A percentile compares a stretch with the other conserved stretches of the same genome.
These are phyloP conservation scores for Trichogramma evanescens DNA, from an alignment of 2,888 invertebrate species.

Conservation along the genomic window DNA sequence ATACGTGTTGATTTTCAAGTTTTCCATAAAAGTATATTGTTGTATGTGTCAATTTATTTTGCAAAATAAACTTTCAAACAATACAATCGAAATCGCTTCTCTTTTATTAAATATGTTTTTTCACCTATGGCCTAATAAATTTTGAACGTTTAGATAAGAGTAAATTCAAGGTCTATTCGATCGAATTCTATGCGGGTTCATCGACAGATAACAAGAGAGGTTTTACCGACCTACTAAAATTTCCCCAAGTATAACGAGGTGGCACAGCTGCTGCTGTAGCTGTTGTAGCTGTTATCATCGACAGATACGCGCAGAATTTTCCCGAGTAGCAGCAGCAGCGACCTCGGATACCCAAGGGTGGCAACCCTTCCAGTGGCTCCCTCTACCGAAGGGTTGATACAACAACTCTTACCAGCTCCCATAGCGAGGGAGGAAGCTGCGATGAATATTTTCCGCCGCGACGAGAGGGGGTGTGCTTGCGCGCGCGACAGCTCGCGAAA, in stretches of 20 bases:
- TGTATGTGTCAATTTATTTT: slow-evolving; percentile 46
- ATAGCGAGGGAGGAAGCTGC: neutral
- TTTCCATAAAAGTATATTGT: slow-evolving; percentile 31
- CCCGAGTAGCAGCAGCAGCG: slow-evolving; percentile 12
- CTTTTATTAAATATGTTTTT: too few species aligned
- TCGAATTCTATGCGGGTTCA: too few species aligned
- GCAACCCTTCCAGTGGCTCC: neutral
- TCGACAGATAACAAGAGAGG: too few species aligned
- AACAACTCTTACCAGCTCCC: neutral
- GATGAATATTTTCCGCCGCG: neutral
- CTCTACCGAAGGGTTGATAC: slow-evolving; percentile 10
- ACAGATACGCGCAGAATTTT: too few species aligned
- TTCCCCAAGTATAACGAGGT: too few species aligned
- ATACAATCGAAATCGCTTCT: neutral
- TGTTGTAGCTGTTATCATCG: too few species aligned
- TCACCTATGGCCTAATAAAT: too few species aligned
- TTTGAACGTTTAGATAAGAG: too few species aligned
- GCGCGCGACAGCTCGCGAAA: neutral
- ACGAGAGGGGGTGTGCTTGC: neutral
- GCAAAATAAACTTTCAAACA: slow-evolving; percentile 38
- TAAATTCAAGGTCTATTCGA: too few species aligned
- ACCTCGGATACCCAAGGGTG: slow-evolving; percentile 18
- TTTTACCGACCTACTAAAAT: too few species aligned
- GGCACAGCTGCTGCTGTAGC: too few species aligned
- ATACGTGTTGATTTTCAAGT: too few species aligned